Evolutionary conservation across 2,113 vertebrate genomes (phyloP), one percentile per base, ranked within the genome.

Genomic region (Montifringilla adamsi): DNA sequence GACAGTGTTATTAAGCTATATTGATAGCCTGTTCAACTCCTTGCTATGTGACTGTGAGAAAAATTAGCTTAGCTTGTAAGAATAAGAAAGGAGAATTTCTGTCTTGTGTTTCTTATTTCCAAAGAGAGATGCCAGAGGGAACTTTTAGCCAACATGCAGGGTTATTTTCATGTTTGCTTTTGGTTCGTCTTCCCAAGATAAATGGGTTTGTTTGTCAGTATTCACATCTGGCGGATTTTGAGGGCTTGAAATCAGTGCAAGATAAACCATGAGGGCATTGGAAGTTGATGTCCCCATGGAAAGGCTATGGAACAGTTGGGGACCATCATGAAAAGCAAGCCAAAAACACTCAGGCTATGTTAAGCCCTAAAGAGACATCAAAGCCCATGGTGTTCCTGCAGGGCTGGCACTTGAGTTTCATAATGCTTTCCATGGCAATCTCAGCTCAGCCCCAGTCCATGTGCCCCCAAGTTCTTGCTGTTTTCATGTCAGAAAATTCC

Each of bases 341-440:
- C 26, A 8, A 31, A 30, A 79, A 18, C 2, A 0, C 41, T 56
- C 0, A 0, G 58, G 23, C 27, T 72, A 0, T 41, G 28, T 33
- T 41, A 73, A 93, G 49, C 28, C 21, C 53, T 19, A 33, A 30
- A 21, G 37, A 64, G 70, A 49, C 6, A 11, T 11, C 64, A 35
- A 70, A 94, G 49, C 19, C 62, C 4, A 0, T 19, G 16, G 24
- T 69, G 17, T 10, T 74, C 41, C 50, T 89, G 15, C 28, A 73
- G 37, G 41, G 62, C 66, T 66, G 52, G 22, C 31, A 13, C 50
- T 62, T 69, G n/a, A 56, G 13, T 90, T 89, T 53, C 13, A 21
- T 7, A n/a, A 6, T 27, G n/a, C 30, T 28, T 84, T 76, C 26
- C 23, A 30, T 20, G 39, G 52, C 28, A 76, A 4, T 47, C 41